These are phyloP conservation scores for Amiota communis DNA, from an alignment of 2,888 invertebrate genomes.

Conservation along the genomic window DNA sequence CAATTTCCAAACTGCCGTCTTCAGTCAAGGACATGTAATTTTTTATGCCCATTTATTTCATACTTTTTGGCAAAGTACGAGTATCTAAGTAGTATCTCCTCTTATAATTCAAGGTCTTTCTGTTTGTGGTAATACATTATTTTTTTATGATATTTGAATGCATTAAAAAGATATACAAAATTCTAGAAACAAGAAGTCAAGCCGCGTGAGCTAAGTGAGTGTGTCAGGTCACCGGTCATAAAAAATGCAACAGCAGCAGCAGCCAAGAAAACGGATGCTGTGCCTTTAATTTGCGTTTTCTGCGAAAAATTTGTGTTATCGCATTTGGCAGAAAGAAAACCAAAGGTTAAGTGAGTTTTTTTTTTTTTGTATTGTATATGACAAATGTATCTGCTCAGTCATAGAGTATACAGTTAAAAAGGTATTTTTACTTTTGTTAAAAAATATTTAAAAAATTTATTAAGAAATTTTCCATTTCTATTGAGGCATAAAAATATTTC, in stretches of 20 bases:
- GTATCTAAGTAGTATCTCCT: neutral
- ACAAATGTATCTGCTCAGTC: too few relatives aligned
- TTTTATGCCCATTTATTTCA: neutral
- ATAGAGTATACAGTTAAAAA: too few relatives aligned
- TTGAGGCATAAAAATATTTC: too few relatives aligned
- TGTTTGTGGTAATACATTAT: slow-evolving; percentile 25
- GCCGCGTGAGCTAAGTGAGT: neutral
- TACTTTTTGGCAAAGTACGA: neutral
- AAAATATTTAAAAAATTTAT: too few relatives aligned
- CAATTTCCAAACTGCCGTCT: neutral
- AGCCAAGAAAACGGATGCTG: slow-evolving; percentile 49
- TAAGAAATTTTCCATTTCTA: too few relatives aligned
- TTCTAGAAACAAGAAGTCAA: too few relatives aligned
- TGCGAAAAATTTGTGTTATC: slow-evolving; percentile 50
- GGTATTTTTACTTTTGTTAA: too few relatives aligned
- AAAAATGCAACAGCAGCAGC: neutral
- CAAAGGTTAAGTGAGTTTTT: neutral
- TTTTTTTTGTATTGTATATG: too few relatives aligned
- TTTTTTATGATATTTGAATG: slow-evolving; percentile 36
- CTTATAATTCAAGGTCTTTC: slow-evolving; percentile 9
- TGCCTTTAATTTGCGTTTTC: slow-evolving; percentile 61
- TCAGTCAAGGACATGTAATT: slow-evolving; percentile 49
- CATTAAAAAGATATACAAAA: slow-evolving; percentile 47
- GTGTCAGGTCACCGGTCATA: slow-evolving; percentile 12
- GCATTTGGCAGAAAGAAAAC: neutral